Evolutionary conservation across 2,113 vertebrate genomes (phyloP), one percentile per base, ranked within the genome.

Genomic region (Alethe diademata): DNA sequence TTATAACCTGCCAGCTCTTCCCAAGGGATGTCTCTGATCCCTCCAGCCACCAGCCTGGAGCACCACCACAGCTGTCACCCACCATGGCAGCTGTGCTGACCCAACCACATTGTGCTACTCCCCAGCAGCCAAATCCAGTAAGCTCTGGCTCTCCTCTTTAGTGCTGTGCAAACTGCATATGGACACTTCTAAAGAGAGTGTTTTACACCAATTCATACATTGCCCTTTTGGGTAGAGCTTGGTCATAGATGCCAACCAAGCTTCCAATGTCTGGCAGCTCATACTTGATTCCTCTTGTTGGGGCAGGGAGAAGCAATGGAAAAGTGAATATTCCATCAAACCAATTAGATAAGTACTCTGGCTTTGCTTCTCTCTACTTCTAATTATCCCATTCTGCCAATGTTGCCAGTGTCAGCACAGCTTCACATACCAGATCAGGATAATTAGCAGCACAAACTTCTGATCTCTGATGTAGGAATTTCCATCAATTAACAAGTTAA

Each of bases 401-500:
- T 31, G 69, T 12, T 64, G 24, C 60, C 80, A 66, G 12, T 36
- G 73, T 92, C 90, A 92, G 67, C 89, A 72, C 40, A 75, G 48
- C 65, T 87, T 78, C 90, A 95, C 31, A 43, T 65, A 94, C 35
- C 19, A 82, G 43, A 75, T 75, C 81, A 95, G 19, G 18, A 75
- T 78, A 93, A 95, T 93, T 82, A 92, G 43, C 76, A 86, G 43
- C 28, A 92, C 53, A 89, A 94, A 90, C n/a, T 90, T 88, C 75
- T 89, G 72, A 93, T 83, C 79, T 89, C 80, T 67, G 22, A 87
- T 89, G 57, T 43, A 87, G 43, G 81, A 95, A 74, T 91, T 89
- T 78, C 71, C 61, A 78, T 57, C 84, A 92, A 87, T 95, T 96
- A 95, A 81, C 54, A 89, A 89, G 90, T 91, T 83, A 96, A 67